Percentiles rank a stretch among this genome's conserved stretches.
These are phyloP conservation scores for Phymatocera aterrima DNA, from an alignment of 2,888 invertebrate species.

Conservation along the genomic window DNA sequence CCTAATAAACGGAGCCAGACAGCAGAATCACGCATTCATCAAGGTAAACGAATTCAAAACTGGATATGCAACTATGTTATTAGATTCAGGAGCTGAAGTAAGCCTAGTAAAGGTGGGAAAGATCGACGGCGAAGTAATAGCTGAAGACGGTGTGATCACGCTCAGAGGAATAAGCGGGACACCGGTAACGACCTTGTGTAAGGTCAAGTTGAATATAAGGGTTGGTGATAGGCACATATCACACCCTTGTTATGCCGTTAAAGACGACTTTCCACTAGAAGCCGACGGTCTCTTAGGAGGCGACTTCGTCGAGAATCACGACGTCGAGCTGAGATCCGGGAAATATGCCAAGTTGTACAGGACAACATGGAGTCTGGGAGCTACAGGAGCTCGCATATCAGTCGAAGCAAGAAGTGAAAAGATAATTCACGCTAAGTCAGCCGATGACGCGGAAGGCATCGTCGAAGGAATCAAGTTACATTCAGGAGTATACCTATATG, in stretches of 20 bases:
- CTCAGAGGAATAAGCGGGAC: background rate
- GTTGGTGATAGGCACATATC: background rate
- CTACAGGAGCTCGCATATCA: background rate
- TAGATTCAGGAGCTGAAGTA: constrained; percentile 10
- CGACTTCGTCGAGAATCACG: too few relatives aligned
- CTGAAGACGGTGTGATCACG: background rate
- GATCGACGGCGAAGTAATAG: background rate
- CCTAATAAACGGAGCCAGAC: background rate
- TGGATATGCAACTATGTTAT: background rate
- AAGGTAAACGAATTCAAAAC: background rate
- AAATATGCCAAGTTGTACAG: background rate
- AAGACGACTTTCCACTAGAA: constrained; percentile 13
- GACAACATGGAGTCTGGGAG: background rate
- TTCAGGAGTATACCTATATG: background rate
- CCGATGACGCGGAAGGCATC: background rate
- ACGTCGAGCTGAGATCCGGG: background rate
- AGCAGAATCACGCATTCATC: background rate
- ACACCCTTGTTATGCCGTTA: background rate
- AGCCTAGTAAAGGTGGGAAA: constrained; percentile 5
- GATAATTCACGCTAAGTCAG: background rate
- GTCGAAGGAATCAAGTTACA: constrained; percentile 7
- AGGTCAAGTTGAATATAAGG: constrained; percentile 2
- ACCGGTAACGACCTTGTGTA: background rate
- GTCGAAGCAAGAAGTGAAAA: background rate
- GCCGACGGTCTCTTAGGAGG: constrained; percentile 11